A percentile compares a stretch with the other conserved stretches of the same genome.
Conservation (phyloP, 2,113 vertebrate species). For the Octodon degus region DNA sequence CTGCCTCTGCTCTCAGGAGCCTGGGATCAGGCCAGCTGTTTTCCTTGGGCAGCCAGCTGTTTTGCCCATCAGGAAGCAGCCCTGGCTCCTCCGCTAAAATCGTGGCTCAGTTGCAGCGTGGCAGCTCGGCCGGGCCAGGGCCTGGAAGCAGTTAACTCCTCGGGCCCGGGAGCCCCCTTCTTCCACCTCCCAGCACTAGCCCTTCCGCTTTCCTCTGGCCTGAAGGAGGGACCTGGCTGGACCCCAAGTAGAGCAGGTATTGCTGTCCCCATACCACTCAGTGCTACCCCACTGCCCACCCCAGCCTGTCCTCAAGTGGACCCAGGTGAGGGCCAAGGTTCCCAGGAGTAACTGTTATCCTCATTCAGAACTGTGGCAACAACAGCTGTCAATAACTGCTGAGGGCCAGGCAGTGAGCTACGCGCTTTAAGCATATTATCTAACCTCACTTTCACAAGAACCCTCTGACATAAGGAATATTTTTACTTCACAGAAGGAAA, state of each 20-base stretch:
- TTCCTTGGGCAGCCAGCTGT: conserved; percentile 81
- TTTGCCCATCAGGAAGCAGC: conserved; percentile 88
- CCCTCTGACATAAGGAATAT: neutral
- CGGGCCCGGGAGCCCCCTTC: conserved; percentile 42
- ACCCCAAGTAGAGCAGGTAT: neutral
- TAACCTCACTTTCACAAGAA: neutral
- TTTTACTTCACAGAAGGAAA: neutral
- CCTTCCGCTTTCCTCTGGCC: neutral
- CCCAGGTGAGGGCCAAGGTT: neutral
- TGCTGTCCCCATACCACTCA: neutral
- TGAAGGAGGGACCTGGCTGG: neutral
- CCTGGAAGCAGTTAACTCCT: conserved; percentile 78
- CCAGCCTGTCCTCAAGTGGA: conserved; percentile 63
- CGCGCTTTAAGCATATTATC: neutral
- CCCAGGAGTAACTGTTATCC: neutral
- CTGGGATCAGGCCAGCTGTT: conserved; percentile 79
- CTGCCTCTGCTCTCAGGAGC: conserved; percentile 61
- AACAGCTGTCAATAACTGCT: neutral
- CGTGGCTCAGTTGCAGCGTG: conserved; percentile 69
- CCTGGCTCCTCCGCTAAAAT: conserved; percentile 68
- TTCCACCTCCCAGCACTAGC: neutral
- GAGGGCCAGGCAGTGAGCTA: neutral
- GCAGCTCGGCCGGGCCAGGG: conserved; percentile 72
- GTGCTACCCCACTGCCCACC: neutral
- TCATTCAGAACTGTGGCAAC: neutral